Percentiles rank a stretch among this genome's conserved stretches.
phyloP scores from a whole-genome alignment of 1,140 invertebrate species.

The Periplaneta americana region DNA sequence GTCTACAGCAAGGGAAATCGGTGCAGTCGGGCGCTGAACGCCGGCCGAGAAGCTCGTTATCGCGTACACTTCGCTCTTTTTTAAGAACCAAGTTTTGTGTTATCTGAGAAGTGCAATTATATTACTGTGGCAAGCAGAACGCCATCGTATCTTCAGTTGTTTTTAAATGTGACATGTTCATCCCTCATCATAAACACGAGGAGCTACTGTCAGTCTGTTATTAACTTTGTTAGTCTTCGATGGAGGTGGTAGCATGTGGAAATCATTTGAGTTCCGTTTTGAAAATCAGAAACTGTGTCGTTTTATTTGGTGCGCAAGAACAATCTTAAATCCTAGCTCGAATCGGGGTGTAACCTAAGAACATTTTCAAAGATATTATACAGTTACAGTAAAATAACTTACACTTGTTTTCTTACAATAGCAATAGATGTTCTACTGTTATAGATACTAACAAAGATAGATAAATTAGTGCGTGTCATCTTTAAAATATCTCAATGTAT shows the following conservation, averaged over 20 bases:
- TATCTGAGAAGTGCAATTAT: neutral
- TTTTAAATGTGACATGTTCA: neutral
- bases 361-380: neutral
- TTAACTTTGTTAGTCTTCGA: neutral
- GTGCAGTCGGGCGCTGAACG: constrained; percentile 6
- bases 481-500: neutral
- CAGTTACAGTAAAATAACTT: neutral
- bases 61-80: neutral
- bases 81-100: neutral
- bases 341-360: neutral
- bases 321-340: neutral
- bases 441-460: neutral
- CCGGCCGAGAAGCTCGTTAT: neutral
- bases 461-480: neutral
- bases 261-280: neutral
- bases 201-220: neutral
- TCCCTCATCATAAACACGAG: neutral
- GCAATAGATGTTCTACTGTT: neutral
- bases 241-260: neutral
- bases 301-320: neutral
- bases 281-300: neutral
- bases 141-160: neutral
- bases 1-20: neutral
- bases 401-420: neutral
- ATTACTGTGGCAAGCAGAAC: neutral